Evolutionary conservation across 2,888 invertebrate species (phyloP).

Genomic region (Coenonympha arcania): DNA sequence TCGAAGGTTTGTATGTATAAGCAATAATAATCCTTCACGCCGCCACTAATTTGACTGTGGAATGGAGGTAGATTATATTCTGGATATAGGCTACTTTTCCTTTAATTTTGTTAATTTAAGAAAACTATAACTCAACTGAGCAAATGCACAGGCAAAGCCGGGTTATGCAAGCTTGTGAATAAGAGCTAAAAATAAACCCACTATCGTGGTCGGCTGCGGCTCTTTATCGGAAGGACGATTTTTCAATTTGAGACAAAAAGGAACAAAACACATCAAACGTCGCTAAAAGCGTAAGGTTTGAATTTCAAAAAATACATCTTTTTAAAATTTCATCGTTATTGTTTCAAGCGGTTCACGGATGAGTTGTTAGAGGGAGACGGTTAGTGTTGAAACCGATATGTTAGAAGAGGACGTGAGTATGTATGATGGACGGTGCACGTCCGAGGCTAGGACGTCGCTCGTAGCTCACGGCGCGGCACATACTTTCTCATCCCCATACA

Average conservation of each 20-base stretch:
- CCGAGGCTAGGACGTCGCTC: conserved; percentile 53
- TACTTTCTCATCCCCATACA: conserved; percentile 68
- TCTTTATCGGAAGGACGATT: conserved; percentile 36
- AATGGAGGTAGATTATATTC: no score
- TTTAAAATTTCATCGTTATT: conserved; percentile 58
- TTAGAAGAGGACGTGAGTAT: conserved; percentile 41
- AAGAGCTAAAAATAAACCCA: conserved; percentile 26
- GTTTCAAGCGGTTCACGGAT: conserved; percentile 61
- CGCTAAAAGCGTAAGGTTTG: conserved; percentile 41
- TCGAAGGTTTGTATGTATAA: no score
- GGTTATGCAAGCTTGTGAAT: conserved; percentile 9
- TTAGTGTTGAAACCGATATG: conserved; percentile 3
- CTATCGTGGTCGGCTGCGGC: conserved; percentile 17
- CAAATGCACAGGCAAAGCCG: not conserved
- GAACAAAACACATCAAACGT: conserved; percentile 27
- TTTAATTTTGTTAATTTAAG: no score
- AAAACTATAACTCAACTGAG: not conserved
- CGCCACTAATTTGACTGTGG: no score
- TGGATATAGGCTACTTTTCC: no score
- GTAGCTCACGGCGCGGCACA: conserved; percentile 63
- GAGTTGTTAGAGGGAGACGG: conserved; percentile 41
- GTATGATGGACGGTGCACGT: conserved; percentile 65
- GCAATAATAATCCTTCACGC: no score
- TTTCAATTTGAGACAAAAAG: conserved; percentile 27
- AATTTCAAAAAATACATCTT: conserved; percentile 39